Evolutionary conservation across 2,888 invertebrate genomes (phyloP), one percentile per base, ranked within the genome.

Genomic region (Diaperis boleti): DNA sequence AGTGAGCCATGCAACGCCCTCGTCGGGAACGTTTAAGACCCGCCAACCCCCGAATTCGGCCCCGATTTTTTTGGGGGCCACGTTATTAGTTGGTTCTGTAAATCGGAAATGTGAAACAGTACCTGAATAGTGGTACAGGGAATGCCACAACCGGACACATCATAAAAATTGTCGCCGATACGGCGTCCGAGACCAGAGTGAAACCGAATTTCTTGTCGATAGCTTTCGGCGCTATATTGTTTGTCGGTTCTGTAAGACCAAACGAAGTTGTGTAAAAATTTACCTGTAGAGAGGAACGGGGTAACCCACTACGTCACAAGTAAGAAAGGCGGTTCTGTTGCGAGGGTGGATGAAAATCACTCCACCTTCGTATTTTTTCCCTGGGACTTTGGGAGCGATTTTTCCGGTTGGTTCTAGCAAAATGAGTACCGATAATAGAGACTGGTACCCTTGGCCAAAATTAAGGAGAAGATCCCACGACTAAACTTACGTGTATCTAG

Each of bases 231-330:
- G 87, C 84, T 74, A 88, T 86, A 81, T 89, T 88, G 83, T 85
- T 88, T 54, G 88, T 88, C 52, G 88, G 88, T 83, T 89, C 89
- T 89, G 69, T 57, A 75, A 75, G 55, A 44, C 17, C n/a, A n/a
- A n/a, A n/a, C 14, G 11, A 14, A 20, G 8, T 15, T 10, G n/a
- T n/a, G 8, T 2, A 56, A 15, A 29, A 42, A 45, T 13, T 84
- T 87, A 91, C 90, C 90, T 89, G 86, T 86, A 89, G 67, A 86
- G 74, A 64, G 90, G 90, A 66, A 86, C 86, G 66, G 91, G 90
- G 79, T 84, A 90, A 74, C 88, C 89, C 75, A 88, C 87, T 69
- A 88, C 86, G 78, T 88, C 87, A 80, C 90, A 90, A 70, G 87
- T 86, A 78, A 91, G 81, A 73, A 87, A 87, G 65, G 86, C 84